Evolutionary conservation across 2,888 invertebrate species (phyloP).

Genomic region (Dendrolimus houi): DNA sequence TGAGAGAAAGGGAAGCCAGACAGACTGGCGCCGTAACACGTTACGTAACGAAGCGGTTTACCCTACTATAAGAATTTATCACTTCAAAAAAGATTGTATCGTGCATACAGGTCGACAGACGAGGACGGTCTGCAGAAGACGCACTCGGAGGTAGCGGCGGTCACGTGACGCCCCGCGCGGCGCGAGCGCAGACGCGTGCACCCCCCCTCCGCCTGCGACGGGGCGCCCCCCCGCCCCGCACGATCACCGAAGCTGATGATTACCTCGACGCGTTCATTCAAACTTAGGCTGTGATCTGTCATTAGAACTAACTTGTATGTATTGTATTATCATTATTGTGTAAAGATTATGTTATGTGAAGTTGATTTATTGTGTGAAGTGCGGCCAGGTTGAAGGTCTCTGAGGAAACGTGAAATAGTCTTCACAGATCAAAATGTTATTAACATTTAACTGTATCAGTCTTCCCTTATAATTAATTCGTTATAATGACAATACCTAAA

Average conservation of each 20-base stretch:
- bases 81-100: not conserved
- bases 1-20: no score
- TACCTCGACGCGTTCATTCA: slow-evolving; percentile 39
- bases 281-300: slow-evolving; percentile 73
- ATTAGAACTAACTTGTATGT: slow-evolving; percentile 37
- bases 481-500: no score
- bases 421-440: no score
- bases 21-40: no score
- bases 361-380: not conserved
- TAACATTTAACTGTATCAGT: no score
- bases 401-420: not conserved
- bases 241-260: slow-evolving; percentile 6
- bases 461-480: no score
- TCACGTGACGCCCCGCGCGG: slow-evolving; percentile 48
- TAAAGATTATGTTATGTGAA: not conserved
- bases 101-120: slow-evolving; percentile 47
- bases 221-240: slow-evolving; percentile 2
- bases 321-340: not conserved
- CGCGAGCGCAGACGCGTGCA: slow-evolving; percentile 6
- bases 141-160: slow-evolving; percentile 50
- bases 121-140: slow-evolving; percentile 58
- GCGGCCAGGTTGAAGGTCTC: not conserved
- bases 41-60: no score
- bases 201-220: not conserved
- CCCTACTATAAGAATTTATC: no score